Evolutionary conservation across 2,113 vertebrate species (phyloP).

Genomic region (cattle (Bos taurus)): ARS-UCD2.0 NC_037357.1:35799001-35799500

Average conservation of each 20-base stretch:
- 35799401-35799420: background rate
- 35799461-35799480: background rate
- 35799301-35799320: background rate
- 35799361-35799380: background rate
- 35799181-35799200: background rate
- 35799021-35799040: background rate
- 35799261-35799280: background rate
- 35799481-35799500: background rate
- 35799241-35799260: background rate
- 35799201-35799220: background rate
- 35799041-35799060: background rate
- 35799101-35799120: background rate
- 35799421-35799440: background rate
- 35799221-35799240: background rate
- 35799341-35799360: background rate
- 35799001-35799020: background rate
- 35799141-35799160: background rate
- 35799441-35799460: background rate
- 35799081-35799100: background rate
- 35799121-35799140: background rate
- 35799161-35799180: background rate
- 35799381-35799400: background rate
- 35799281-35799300: background rate
- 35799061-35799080: background rate
- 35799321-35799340: background rate